Conservation (phyloP, 2,113 vertebrate species). For the Pungitius pungitius region DNA sequence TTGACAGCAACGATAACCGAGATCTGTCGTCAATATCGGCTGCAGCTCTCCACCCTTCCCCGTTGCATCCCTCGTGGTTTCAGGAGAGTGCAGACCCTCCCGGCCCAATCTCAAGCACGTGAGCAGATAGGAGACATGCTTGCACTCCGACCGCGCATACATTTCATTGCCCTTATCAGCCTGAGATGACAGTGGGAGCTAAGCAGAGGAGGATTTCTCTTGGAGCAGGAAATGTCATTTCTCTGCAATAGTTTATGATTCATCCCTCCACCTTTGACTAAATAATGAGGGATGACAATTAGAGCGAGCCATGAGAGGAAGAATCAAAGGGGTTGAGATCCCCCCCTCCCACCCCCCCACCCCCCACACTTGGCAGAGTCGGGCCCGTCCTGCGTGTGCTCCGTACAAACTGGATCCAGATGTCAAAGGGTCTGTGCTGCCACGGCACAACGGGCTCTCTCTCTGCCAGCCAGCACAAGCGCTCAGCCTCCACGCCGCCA, state of each 20-base stretch:
- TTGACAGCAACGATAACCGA: conserved; percentile 59
- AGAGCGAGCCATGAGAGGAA: conserved; percentile 73
- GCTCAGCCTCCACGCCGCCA: conserved; percentile 54
- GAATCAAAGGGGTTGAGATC: conserved; percentile 79
- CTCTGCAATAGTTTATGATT: conserved; percentile 76
- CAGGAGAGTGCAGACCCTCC: conserved; percentile 38
- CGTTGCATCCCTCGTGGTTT: conserved; percentile 50
- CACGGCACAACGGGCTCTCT: conserved; percentile 70
- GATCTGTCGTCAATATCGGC: conserved; percentile 52
- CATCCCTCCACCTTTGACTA: conserved; percentile 80
- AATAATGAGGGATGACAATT: conserved; percentile 84
- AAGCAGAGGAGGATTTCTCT: conserved; percentile 70
- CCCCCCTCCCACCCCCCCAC: no score
- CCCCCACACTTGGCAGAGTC: conserved; percentile 77
- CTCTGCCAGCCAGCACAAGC: conserved; percentile 74
- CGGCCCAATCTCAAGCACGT: conserved; percentile 37
- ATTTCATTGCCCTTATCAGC: conserved; percentile 71
- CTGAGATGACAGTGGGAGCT: conserved; percentile 57
- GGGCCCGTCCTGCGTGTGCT: conserved; percentile 71
- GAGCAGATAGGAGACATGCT: conserved; percentile 58
- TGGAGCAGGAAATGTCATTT: conserved; percentile 72
- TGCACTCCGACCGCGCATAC: conserved; percentile 39
- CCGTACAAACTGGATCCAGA: conserved; percentile 83
- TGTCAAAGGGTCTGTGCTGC: conserved; percentile 73
- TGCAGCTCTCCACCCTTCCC: conserved; percentile 35